Conservation (phyloP, 2,888 invertebrate genomes). For the Drosophila paranaensis region DNA sequence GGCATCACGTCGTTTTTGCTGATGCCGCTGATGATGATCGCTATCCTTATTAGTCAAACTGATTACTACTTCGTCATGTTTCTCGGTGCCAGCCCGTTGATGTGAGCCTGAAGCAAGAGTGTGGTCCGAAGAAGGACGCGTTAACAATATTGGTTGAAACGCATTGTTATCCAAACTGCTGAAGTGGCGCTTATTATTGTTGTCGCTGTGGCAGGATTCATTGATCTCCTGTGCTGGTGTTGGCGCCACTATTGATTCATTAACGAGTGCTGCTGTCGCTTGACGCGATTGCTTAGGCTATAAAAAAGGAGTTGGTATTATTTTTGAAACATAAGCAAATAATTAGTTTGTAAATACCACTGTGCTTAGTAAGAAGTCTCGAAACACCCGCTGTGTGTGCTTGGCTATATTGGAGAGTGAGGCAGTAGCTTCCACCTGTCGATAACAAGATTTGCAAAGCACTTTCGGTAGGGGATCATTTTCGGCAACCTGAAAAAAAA, state of each 20-base stretch:
- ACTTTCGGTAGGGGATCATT: slow-evolving; percentile 82
- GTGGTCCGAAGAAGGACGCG: slow-evolving; percentile 48
- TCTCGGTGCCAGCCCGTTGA: slow-evolving; percentile 5
- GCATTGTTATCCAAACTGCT: slow-evolving; percentile 30
- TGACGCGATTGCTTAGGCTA: slow-evolving; percentile 64
- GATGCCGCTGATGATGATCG: slow-evolving; percentile 20
- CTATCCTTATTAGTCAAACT: slow-evolving; percentile 33
- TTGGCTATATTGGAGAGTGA: slow-evolving; percentile 82
- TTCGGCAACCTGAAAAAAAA: slow-evolving; percentile 74
- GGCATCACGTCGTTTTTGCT: slow-evolving; percentile 17
- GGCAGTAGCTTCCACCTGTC: slow-evolving; percentile 83
- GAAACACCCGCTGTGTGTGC: slow-evolving; percentile 81
- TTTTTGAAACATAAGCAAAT: neutral
- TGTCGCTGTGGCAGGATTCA: slow-evolving; percentile 9
- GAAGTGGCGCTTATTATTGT: slow-evolving; percentile 3
- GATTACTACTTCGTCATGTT: slow-evolving; percentile 27
- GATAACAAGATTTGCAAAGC: slow-evolving; percentile 82
- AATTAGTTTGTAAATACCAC: slow-evolving; percentile 55
- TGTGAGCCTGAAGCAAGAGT: slow-evolving; percentile 29
- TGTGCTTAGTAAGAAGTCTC: slow-evolving; percentile 77
- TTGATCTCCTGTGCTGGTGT: neutral
- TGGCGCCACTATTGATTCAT: slow-evolving; percentile 11
- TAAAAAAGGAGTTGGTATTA: neutral
- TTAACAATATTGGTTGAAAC: slow-evolving; percentile 59
- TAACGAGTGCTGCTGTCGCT: slow-evolving; percentile 28